Evolutionary conservation across 2,888 invertebrate genomes (phyloP).

Genomic region (Zelleria hepariella): DNA sequence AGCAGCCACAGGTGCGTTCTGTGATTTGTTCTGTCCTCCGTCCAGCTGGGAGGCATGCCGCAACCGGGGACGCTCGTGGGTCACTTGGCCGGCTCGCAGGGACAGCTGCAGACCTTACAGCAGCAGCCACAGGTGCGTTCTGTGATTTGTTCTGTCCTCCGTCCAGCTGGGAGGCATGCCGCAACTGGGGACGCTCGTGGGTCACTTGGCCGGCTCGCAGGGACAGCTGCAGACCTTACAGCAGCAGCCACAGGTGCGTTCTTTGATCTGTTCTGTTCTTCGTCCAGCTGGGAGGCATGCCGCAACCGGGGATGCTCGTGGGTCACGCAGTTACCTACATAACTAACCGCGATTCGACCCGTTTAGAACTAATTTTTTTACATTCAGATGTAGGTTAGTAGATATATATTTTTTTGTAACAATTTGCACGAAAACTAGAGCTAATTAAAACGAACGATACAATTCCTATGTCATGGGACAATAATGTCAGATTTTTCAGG

Average conservation of each 20-base stretch:
- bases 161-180: slow-evolving; percentile 63
- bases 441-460: too few species aligned
- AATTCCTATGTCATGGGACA: too few species aligned
- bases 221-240: slow-evolving; percentile 42
- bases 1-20: slow-evolving; percentile 42
- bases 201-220: slow-evolving; percentile 37
- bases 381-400: too few species aligned
- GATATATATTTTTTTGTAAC: too few species aligned
- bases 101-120: slow-evolving; percentile 33
- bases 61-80: slow-evolving; percentile 56
- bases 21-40: background rate
- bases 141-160: background rate
- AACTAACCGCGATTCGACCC: too few species aligned
- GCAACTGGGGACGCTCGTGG: slow-evolving; percentile 53
- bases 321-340: too few species aligned
- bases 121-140: background rate
- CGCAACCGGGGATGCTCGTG: slow-evolving; percentile 55
- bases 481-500: too few species aligned
- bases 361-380: too few species aligned
- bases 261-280: too few species aligned
- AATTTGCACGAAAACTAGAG: too few species aligned
- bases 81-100: slow-evolving; percentile 34
- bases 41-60: slow-evolving; percentile 63
- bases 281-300: slow-evolving; percentile 59
- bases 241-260: slow-evolving; percentile 40